phyloP scores from a whole-genome alignment of 1,140 invertebrate genomes.

The Bactericera cockerelli region DNA sequence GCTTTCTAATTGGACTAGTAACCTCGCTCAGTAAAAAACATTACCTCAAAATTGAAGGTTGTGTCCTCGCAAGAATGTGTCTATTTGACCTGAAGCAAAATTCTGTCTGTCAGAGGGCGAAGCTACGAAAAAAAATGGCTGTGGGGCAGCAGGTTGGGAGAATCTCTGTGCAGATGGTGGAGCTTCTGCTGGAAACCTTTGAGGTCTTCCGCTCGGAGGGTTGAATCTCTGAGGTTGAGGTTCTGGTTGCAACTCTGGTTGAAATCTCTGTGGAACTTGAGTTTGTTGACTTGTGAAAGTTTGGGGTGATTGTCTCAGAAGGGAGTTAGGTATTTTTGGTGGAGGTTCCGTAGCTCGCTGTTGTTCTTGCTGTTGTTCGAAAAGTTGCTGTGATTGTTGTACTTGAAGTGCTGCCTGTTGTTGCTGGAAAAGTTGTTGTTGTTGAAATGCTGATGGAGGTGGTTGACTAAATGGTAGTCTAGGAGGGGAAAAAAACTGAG shows the following conservation, averaged over 20 bases:
- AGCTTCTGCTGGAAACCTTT: slow-evolving; percentile 13
- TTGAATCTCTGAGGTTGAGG: slow-evolving; percentile 18
- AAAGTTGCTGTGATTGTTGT: slow-evolving; percentile 54
- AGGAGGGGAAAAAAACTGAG: slow-evolving; percentile 14
- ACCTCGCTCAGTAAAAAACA: background rate
- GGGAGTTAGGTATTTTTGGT: slow-evolving; percentile 13
- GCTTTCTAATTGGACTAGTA: background rate
- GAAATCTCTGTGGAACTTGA: slow-evolving; percentile 14
- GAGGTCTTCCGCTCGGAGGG: slow-evolving; percentile 11
- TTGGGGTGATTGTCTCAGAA: slow-evolving; percentile 2
- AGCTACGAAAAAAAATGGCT: slow-evolving; percentile 46
- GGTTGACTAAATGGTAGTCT: slow-evolving; percentile 18
- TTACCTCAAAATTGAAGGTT: slow-evolving; percentile 27
- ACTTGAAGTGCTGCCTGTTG: slow-evolving; percentile 45
- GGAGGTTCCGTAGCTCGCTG: slow-evolving; percentile 26
- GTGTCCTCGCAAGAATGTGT: slow-evolving; percentile 58
- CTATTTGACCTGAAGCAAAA: slow-evolving; percentile 44
- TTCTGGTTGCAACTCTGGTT: slow-evolving; percentile 20
- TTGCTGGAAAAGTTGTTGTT: slow-evolving; percentile 51
- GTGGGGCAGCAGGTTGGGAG: slow-evolving; percentile 21
- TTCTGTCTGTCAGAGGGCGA: slow-evolving; percentile 24
- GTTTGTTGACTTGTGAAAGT: slow-evolving; percentile 5
- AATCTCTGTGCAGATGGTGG: slow-evolving; percentile 32
- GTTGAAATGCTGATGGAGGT: slow-evolving; percentile 24
- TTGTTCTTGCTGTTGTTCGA: slow-evolving; percentile 48